Percentiles rank a stretch among this genome's conserved stretches.
Evolutionary conservation across 92 coral and sea anemone species (phyloP).

Genomic region (Bergia puertoricense): DNA sequence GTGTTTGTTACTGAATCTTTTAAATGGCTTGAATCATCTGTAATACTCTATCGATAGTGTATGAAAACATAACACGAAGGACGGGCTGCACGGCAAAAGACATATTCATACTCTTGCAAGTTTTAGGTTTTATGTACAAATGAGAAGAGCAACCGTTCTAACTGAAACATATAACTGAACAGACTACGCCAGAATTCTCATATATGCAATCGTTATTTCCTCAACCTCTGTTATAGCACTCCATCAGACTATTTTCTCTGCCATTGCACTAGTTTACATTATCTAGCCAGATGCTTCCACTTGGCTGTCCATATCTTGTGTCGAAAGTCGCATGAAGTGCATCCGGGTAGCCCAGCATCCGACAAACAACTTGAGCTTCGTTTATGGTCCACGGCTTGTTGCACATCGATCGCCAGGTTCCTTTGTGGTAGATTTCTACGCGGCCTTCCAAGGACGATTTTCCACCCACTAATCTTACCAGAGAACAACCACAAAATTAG

Average conservation of each 20-base stretch:
- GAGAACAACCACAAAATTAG: no score
- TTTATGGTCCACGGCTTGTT: background rate
- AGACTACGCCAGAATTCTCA: background rate
- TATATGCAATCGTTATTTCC: background rate
- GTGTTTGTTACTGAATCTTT: no score
- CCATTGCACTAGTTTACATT: background rate
- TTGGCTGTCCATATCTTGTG: background rate
- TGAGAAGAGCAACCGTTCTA: no score
- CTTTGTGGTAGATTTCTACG: background rate
- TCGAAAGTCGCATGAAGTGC: background rate
- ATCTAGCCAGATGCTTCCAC: background rate
- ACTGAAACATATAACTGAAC: background rate
- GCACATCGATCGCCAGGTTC: background rate
- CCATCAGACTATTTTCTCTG: background rate
- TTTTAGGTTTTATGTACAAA: no score
- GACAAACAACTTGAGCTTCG: no score
- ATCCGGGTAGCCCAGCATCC: background rate
- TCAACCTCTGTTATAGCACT: background rate
- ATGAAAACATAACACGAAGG: no score
- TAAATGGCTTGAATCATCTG: no score
- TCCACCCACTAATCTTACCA: conserved; percentile 5
- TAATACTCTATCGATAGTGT: no score
- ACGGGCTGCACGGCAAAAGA: no score
- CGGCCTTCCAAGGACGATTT: background rate
- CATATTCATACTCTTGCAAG: no score